Evolutionary conservation across 2,888 invertebrate species (phyloP), one percentile per base, ranked within the genome.

Genomic region (Athetis lepigone): DNA sequence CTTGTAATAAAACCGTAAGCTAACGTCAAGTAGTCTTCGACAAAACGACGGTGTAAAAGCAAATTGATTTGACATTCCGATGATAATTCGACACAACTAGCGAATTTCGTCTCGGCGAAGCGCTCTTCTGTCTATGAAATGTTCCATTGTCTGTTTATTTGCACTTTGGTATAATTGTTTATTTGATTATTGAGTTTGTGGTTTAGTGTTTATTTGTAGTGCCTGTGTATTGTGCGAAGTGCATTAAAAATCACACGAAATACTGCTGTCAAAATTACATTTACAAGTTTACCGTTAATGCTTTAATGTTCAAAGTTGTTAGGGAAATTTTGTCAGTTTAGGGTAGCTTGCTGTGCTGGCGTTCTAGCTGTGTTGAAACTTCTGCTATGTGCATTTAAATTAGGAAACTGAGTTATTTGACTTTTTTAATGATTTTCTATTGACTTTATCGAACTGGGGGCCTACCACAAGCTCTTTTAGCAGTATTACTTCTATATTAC

Each of bases 11-110:
- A 88, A 86, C 79, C 84, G 84, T 83, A 82, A 79, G 79, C 74
- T 73, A 80, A 74, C 85, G 81, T 76, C 75, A 82, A 81, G 58
- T 81, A 81, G 83, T 85, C 80, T 74, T 80, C 69, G 77, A 83
- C 84, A 82, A 88, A 92, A 90, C 87, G 86, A 84, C 84, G 85
- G 83, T 85, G 89, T 87, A 91, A 89, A 88, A 87, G 87, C 84
- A 88, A 91, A 91, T 91, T 90, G 90, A 91, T 91, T 90, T 90
- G 86, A 85, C 87, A 92, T 92, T 91, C 87, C 90, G 88, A 92
- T 91, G 89, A 90, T 92, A 90, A 92, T 91, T 88, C 79, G 70
- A 86, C 85, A 83, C 83, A 86, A 85, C 80, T 79, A 52, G 82
- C 47, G 84, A 88, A 88, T 88, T 87, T 88, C 80, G 80, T 76